phyloP scores from a whole-genome alignment of 2,113 vertebrate genomes.

The Sceloporus undulatus region DNA sequence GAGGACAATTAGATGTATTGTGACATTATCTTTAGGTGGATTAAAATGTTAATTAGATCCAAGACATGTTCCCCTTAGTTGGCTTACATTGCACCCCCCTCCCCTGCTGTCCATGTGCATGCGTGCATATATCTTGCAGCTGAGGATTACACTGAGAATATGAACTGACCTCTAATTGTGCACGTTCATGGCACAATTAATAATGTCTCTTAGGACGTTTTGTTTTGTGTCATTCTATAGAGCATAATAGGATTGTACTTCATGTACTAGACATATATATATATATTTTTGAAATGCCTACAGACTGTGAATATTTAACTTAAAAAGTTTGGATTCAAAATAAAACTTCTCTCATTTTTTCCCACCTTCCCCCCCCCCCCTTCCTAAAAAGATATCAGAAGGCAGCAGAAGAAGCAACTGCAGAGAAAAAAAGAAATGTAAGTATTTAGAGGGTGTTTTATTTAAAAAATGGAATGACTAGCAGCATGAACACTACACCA shows the following conservation, averaged over 20 bases:
- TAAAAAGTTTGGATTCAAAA: constrained; percentile 25
- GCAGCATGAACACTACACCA: neutral
- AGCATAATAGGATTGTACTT: neutral
- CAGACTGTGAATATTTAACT: neutral
- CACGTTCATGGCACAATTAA: neutral
- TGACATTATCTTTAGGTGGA: neutral
- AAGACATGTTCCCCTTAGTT: neutral
- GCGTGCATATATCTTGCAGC: neutral
- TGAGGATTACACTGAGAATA: neutral
- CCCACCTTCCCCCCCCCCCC: neutral
- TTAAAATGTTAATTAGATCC: neutral
- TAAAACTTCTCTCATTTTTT: constrained; percentile 24
- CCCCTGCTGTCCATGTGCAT: neutral
- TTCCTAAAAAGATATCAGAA: constrained; percentile 81
- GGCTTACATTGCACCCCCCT: neutral
- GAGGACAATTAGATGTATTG: neutral
- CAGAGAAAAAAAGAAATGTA: constrained; percentile 81
- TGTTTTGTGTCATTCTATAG: neutral
- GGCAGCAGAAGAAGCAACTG: constrained; percentile 82
- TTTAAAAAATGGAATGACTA: neutral
- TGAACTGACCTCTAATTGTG: neutral
- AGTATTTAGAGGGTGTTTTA: constrained; percentile 61
- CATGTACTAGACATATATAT: neutral
- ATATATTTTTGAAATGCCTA: neutral
- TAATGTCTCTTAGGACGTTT: neutral